Evolutionary conservation across 2,797 vertebrate genomes (phyloP).

Genomic region (Anableps anableps): DNA sequence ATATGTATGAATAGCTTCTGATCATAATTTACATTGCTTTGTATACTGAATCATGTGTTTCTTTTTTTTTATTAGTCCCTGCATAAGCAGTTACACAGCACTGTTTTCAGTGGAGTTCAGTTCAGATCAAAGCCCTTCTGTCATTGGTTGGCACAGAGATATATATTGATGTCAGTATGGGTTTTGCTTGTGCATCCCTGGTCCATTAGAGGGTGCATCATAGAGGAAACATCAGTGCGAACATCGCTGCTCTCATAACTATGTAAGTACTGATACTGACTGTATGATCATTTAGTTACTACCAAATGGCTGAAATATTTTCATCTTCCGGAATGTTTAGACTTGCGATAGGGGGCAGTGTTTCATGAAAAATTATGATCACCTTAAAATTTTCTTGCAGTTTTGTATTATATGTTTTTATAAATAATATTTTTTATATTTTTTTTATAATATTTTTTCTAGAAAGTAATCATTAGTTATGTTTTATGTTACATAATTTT

Average conservation of each 20-base stretch:
- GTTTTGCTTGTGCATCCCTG: conserved; percentile 28
- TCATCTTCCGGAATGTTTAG: background rate
- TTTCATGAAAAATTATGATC: too few species aligned
- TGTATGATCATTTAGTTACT: background rate
- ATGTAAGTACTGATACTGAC: conserved; percentile 50
- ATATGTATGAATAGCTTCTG: background rate
- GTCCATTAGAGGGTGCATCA: conserved; percentile 49
- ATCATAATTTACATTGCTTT: too few species aligned
- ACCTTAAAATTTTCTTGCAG: background rate
- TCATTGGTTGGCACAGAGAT: conserved; percentile 50
- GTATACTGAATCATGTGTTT: background rate
- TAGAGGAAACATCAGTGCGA: conserved; percentile 37
- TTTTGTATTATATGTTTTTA: background rate
- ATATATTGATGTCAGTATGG: conserved; percentile 67
- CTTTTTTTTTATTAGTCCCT: background rate
- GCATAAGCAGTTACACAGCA: background rate
- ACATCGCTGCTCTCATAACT: conserved; percentile 24
- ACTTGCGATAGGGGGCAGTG: background rate
- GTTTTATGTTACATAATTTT: background rate
- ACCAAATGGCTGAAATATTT: background rate
- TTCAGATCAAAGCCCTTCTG: conserved; percentile 22
- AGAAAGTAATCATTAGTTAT: background rate
- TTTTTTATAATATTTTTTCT: background rate
- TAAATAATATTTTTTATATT: too few species aligned
- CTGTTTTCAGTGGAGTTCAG: background rate